Base-by-base conservation (phyloP, 1,140 invertebrate genomes). In the Conus betulinus region DNA sequence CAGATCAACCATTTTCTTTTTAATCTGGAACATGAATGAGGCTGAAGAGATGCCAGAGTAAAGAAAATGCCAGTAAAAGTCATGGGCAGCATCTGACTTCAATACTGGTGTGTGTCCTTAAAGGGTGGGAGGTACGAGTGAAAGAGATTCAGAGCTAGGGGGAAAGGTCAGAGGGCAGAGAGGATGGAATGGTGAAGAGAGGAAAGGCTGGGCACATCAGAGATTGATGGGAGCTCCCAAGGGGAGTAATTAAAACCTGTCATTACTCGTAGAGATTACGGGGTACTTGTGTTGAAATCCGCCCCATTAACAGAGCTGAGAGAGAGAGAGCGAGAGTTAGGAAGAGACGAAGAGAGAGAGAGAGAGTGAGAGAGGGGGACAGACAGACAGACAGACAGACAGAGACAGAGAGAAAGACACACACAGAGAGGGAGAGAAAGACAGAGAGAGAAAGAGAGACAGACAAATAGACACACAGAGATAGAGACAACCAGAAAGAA, bases 351-450 rank as follows among this genome's bases (percentile, higher is more conserved):
- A 85, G 55, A 7, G 63, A 85, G 63, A 57, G 25, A 60, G 53
- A 60, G 53, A 52, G 83, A 85, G 83, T 63, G 83, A 85, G 83
- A 85, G 83, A 85, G 83, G 60, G 83, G 71, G 57, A 85, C 3
- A 85, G 57, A 85, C 3, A 85, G 57, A 85, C 3, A 85, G 57
- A 25, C 3, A 67, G 57, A 85, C 3, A 85, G 57, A 85, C 3
- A 85, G 57, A 85, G 57, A 85, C 27, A 85, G 57, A 85, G 57
- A 85, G 57, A 85, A 15, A 85, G 57, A 85, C 11, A 85, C 27
- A 85, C n/a, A 67, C 11, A 85, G 23, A 67, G 10, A 88, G n/a
- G 8, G 5, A 82, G 27, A 83, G 25, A 88, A 3, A 82, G 25
- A 88, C 3, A 88, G n/a, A 60, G 57, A 82, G 7, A 88, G 27